Evolutionary conservation across 2,797 vertebrate species (phyloP).

Genomic region (Dendrocincla tyrannina): DNA sequence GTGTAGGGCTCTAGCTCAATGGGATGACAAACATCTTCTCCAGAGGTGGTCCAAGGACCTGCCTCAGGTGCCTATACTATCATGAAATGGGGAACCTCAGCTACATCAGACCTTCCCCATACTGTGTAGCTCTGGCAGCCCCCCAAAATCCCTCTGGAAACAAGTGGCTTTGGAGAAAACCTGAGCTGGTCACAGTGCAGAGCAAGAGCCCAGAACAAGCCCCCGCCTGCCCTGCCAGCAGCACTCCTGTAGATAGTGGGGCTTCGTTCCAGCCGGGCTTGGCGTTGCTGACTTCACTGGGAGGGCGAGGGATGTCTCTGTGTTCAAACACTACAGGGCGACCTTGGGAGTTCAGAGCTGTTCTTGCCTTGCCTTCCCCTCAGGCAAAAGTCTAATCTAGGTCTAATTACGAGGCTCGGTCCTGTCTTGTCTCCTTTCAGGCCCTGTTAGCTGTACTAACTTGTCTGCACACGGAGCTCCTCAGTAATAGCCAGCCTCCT

Average conservation of each 20-base stretch:
- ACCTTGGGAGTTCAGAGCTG: conserved; percentile 26
- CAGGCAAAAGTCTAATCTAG: conserved; percentile 28
- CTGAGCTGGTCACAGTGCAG: background rate
- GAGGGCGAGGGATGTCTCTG: background rate
- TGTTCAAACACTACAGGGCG: conserved; percentile 1
- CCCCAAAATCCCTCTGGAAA: background rate
- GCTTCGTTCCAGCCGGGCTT: background rate
- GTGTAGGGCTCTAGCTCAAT: rapidly evolving
- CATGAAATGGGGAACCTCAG: background rate
- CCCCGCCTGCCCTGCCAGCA: background rate
- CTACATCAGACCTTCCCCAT: background rate
- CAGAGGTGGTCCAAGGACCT: background rate
- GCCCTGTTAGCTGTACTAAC: conserved; percentile 20
- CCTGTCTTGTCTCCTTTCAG: conserved; percentile 18
- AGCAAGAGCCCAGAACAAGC: background rate
- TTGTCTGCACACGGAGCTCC: background rate
- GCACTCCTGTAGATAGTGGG: background rate
- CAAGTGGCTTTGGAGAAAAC: background rate
- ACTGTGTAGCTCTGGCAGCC: background rate
- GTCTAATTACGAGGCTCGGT: conserved; percentile 49
- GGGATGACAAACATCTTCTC: background rate
- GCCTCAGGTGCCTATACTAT: background rate
- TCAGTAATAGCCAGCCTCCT: conserved; percentile 7
- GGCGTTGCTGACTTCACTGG: background rate
- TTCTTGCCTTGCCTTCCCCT: conserved; percentile 39